phyloP scores from a whole-genome alignment of 2,113 vertebrate genomes.

The Micronisus gabar region DNA sequence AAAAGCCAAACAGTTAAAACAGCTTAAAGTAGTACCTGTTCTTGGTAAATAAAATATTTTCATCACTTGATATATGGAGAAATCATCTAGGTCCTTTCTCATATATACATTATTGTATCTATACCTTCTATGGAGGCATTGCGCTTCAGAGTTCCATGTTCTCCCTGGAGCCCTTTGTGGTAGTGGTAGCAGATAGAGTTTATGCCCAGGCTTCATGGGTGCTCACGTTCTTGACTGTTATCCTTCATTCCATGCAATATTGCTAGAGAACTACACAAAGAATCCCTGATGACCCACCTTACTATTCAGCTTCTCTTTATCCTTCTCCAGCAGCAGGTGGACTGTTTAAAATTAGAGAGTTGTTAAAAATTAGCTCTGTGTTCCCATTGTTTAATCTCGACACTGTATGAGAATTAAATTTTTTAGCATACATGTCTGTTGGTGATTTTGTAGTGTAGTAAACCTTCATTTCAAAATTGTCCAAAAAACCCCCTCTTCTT shows the following conservation, averaged over 20 bases:
- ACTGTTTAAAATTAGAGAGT: background rate
- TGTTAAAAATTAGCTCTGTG: background rate
- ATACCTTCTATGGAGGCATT: background rate
- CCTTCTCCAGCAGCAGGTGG: background rate
- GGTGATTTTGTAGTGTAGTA: background rate
- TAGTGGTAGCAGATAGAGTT: background rate
- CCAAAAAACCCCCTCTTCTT: too few relatives aligned
- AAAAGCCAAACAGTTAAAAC: background rate
- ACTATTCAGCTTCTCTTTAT: background rate
- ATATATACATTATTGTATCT: accelerated
- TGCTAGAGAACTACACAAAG: background rate
- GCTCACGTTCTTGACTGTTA: background rate
- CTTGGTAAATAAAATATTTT: background rate
- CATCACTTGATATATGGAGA: background rate
- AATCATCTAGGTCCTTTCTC: background rate
- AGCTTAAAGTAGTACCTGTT: background rate
- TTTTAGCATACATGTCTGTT: background rate
- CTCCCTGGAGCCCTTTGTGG: background rate
- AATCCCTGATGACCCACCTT: background rate
- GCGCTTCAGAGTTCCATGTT: background rate
- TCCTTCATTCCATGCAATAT: background rate
- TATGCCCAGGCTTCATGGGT: background rate
- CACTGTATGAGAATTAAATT: background rate
- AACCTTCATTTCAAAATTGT: background rate
- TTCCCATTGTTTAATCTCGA: background rate